Percentiles rank a stretch among this genome's conserved stretches.
Conservation (phyloP, 2,797 vertebrate species). For the Pseudocheirus occidentalis region DNA sequence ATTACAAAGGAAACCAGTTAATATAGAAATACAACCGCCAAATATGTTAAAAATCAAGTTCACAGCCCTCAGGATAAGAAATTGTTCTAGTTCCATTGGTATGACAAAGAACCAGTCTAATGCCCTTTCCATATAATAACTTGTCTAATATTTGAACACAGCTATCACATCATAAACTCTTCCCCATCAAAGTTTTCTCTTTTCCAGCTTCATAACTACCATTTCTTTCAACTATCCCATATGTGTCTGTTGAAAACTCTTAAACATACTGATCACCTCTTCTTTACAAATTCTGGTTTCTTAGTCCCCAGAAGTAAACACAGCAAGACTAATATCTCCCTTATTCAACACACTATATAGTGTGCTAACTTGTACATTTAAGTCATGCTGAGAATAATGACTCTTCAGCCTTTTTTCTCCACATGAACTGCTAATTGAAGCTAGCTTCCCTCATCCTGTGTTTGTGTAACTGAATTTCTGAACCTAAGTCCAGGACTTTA, state of each 20-base stretch:
- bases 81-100: background rate
- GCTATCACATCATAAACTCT: background rate
- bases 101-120: background rate
- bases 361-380: background rate
- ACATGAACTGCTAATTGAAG: background rate
- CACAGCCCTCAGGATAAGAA: background rate
- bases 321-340: background rate
- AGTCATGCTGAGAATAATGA: background rate
- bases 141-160: background rate
- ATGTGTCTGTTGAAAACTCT: background rate
- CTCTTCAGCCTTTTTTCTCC: background rate
- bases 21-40: background rate
- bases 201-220: background rate
- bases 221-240: background rate
- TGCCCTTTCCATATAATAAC: background rate
- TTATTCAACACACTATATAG: background rate
- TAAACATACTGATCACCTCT: background rate
- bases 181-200: background rate
- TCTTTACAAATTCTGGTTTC: background rate
- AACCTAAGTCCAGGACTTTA: background rate
- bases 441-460: background rate
- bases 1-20: background rate
- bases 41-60: background rate
- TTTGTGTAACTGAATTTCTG: background rate
- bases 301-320: background rate